phyloP scores from a whole-genome alignment of 2,113 vertebrate genomes.

The Atherinomorus stipes region DNA sequence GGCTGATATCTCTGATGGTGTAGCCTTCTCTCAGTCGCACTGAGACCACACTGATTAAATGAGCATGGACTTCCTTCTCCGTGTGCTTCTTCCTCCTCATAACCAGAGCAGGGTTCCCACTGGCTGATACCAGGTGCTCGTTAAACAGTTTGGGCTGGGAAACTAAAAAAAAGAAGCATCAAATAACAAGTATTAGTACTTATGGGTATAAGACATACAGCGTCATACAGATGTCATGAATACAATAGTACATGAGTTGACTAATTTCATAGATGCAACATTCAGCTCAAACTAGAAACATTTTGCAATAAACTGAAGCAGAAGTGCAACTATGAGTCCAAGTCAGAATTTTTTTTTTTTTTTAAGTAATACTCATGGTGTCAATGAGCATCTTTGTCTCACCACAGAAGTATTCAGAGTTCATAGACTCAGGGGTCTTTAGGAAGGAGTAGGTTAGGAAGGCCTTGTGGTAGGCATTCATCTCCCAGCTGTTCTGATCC shows the following conservation, averaged over 20 bases:
- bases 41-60: slow-evolving; percentile 93
- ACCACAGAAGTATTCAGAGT: slow-evolving; percentile 95
- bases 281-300: too few relatives aligned
- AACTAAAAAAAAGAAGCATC: slow-evolving; percentile 74
- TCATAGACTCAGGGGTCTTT: slow-evolving; percentile 91
- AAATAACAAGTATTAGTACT: background rate
- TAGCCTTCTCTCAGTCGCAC: slow-evolving; percentile 96
- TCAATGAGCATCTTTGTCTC: slow-evolving; percentile 56
- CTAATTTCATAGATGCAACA: too few relatives aligned
- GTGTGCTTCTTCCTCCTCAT: slow-evolving; percentile 97
- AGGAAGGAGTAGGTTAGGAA: slow-evolving; percentile 97
- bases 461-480: slow-evolving; percentile 95
- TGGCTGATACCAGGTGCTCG: slow-evolving; percentile 95
- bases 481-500: slow-evolving; percentile 84
- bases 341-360: too few relatives aligned
- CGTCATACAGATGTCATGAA: too few relatives aligned
- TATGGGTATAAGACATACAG: background rate
- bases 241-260: too few relatives aligned
- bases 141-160: slow-evolving; percentile 97
- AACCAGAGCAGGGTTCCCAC: slow-evolving; percentile 93
- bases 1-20: slow-evolving; percentile 93
- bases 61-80: slow-evolving; percentile 94
- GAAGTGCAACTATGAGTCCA: too few relatives aligned
- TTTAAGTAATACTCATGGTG: too few relatives aligned
- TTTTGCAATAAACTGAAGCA: too few relatives aligned